Percentiles rank a stretch among this genome's conserved stretches.
Evolutionary conservation across 2,888 invertebrate species (phyloP).

Genomic region (Cryptus armator): DNA sequence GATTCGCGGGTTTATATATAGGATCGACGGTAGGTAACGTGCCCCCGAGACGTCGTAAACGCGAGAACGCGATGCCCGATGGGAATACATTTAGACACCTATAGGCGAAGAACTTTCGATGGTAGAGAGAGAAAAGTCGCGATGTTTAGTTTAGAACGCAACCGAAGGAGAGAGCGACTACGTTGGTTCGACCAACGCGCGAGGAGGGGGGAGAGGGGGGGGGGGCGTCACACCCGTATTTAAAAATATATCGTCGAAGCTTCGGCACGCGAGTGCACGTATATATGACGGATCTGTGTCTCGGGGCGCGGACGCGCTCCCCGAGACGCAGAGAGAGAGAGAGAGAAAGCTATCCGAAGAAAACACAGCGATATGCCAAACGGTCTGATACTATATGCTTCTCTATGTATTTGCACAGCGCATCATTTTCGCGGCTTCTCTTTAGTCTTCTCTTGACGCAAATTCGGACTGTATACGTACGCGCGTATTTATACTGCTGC

Average conservation of each 20-base stretch:
- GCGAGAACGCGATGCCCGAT: not conserved
- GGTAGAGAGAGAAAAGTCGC: too few species aligned
- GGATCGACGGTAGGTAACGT: constrained; percentile 44
- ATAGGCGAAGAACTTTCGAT: too few species aligned
- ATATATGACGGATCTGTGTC: constrained; percentile 11
- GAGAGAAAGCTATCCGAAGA: not conserved
- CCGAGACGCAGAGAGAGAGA: constrained; percentile 16
- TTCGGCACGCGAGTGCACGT: not conserved
- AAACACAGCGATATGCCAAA: not conserved
- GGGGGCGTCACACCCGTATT: constrained; percentile 27
- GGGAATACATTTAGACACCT: too few species aligned
- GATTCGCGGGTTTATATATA: constrained; percentile 44
- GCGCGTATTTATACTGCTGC: constrained; percentile 15
- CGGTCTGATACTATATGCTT: too few species aligned
- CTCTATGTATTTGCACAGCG: too few species aligned
- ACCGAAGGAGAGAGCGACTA: too few species aligned
- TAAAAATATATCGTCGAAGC: constrained; percentile 49
- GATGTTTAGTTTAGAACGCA: too few species aligned
- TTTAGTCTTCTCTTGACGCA: constrained; percentile 22
- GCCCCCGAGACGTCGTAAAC: constrained; percentile 8
- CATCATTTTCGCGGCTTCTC: constrained; percentile 20
- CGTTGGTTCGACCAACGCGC: too few species aligned
- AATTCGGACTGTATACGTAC: constrained; percentile 3
- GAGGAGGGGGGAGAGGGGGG: not conserved
- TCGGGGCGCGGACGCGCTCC: constrained; percentile 1